phyloP scores from a whole-genome alignment of 1,140 invertebrate species.

The Harpegnathos saltator region DNA sequence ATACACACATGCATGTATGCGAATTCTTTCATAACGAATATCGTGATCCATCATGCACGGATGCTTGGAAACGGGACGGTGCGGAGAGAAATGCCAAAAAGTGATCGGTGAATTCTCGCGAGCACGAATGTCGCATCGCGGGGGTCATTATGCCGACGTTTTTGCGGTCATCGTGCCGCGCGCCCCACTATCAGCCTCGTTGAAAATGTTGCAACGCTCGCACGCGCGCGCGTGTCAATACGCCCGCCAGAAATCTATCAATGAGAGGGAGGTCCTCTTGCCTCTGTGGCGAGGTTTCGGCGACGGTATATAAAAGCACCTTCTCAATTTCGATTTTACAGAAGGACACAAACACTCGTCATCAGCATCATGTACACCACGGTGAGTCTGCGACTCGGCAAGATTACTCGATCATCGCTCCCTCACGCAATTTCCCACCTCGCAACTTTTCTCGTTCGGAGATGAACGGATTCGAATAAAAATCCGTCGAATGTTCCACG shows the following conservation, averaged over 20 bases:
- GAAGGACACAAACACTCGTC: conserved; percentile 59
- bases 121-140: background rate
- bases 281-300: conserved; percentile 61
- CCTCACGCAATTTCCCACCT: background rate
- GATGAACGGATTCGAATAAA: background rate
- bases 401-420: background rate
- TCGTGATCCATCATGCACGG: background rate
- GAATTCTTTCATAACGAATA: background rate
- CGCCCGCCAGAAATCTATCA: conserved; percentile 62
- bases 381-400: conserved; percentile 58
- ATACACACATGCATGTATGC: too few relatives aligned
- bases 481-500: background rate
- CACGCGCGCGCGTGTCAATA: conserved; percentile 45
- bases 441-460: background rate
- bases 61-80: too few relatives aligned
- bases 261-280: conserved; percentile 69
- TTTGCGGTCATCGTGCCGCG: background rate
- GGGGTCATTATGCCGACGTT: background rate
- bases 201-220: conserved; percentile 60
- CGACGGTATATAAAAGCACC: conserved; percentile 70
- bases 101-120: background rate
- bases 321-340: conserved; percentile 63
- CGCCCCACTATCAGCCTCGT: conserved; percentile 50
- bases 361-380: conserved; percentile 69
- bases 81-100: too few relatives aligned